phyloP scores from a whole-genome alignment of 2,888 invertebrate genomes.

The Harpalus rubripes region DNA sequence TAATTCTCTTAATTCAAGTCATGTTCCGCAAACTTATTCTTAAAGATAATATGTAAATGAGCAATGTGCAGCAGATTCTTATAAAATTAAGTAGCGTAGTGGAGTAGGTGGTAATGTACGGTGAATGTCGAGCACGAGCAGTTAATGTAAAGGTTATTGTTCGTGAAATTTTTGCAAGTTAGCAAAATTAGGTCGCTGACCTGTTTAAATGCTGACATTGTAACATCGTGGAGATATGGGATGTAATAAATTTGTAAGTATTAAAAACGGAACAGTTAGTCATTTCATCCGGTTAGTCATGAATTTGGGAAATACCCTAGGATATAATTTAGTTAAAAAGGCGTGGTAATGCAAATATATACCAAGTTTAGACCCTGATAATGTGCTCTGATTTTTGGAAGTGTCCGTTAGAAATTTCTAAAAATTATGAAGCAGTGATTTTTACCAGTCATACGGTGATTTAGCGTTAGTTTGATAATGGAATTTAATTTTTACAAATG shows the following conservation, averaged over 20 bases:
- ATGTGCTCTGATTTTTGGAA: conserved; percentile 10
- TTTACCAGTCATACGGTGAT: not conserved
- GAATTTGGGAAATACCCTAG: conserved; percentile 45
- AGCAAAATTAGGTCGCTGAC: conserved; percentile 26
- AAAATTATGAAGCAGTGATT: not conserved
- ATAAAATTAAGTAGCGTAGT: not conserved
- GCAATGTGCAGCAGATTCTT: not conserved
- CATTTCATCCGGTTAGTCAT: conserved; percentile 55
- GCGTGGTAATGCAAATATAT: conserved; percentile 4
- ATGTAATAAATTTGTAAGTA: conserved; percentile 42
- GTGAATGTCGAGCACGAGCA: not conserved
- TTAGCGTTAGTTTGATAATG: not conserved
- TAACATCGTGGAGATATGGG: conserved; percentile 35
- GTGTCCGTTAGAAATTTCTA: not conserved
- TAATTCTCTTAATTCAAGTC: not conserved
- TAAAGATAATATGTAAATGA: not conserved
- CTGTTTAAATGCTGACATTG: conserved; percentile 40
- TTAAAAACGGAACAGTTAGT: conserved; percentile 57
- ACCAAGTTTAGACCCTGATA: not conserved
- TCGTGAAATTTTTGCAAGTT: conserved; percentile 49
- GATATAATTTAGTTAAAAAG: conserved; percentile 20
- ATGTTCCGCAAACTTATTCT: not conserved
- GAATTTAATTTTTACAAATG: not conserved
- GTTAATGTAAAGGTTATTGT: conserved; percentile 29
- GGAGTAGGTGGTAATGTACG: not conserved